Evolutionary conservation across 1,140 invertebrate genomes (phyloP), one percentile per base, ranked within the genome.

Genomic region (Lepidurus couesii): DNA sequence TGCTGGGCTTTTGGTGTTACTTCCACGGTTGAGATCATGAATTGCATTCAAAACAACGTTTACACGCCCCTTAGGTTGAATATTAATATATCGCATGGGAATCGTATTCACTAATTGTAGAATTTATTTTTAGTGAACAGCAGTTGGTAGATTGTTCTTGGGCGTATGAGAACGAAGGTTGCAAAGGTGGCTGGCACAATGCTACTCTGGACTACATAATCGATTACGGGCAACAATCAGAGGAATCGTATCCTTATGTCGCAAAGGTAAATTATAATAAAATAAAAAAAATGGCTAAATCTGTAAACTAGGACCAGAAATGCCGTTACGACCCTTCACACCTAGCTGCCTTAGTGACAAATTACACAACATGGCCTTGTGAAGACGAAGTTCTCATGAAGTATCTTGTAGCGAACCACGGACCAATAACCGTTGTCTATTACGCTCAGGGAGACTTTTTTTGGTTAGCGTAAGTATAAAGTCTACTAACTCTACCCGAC

Each of bases 101-200:
- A 78, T 5, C n/a, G 13, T 24, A 10, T 42, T 16, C 44, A 7
- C 7, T 34, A 13, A 79, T 75, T 44, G 13, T 16, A 75, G 34
- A 4, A 34, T 34, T 44, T 74, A 11, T 26, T 43, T 74, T 34
- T 21, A 77, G 89, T 44, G 88, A 90, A 74, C 90, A 91, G 81
- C 88, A 90, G 74, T 82, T 91, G 0, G 84, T 91, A 0, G 90
- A 91, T 82, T 91, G 90, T 75, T 87, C 88, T n/a, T 47, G 44
- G 10, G n/a, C 74, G 78, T 87, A 85, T 78, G 88, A 88, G 7
- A 90, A 91, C 82, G 79, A 84, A n/a, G 93, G 92, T 3, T 94
- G 92, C 82, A 83, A 87, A 65, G 92, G 92, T 75, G 92, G 92
- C 10, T 84, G 88, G 13, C 74, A 74, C 24, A 44, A 43, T 26